Conservation (phyloP, 2,113 vertebrate genomes). For the Anser cygnoides region DNA sequence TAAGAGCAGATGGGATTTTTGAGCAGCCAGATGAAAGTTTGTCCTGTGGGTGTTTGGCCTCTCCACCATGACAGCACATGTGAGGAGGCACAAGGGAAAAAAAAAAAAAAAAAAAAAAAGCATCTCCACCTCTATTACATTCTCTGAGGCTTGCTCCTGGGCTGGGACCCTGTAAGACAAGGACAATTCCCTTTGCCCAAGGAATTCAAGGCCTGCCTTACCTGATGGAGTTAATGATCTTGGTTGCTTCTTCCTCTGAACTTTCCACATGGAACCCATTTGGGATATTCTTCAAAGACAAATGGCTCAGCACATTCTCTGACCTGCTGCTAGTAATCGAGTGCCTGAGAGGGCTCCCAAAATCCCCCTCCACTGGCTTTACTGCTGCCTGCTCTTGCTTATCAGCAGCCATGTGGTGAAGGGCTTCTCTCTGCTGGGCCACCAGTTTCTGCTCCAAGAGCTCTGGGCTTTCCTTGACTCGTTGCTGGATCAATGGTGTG, state of each 20-base stretch:
- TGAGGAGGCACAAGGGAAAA: background rate
- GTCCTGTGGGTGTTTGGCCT: background rate
- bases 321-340: slow-evolving; percentile 94
- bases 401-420: slow-evolving; percentile 81
- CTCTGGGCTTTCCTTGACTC: slow-evolving; percentile 88
- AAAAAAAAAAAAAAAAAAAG: background rate
- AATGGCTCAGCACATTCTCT: slow-evolving; percentile 89
- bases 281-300: slow-evolving; percentile 83
- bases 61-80: background rate
- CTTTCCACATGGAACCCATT: slow-evolving; percentile 88
- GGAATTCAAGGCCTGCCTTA: slow-evolving; percentile 61
- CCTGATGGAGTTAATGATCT: slow-evolving; percentile 90
- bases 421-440: slow-evolving; percentile 58
- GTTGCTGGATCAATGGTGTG: slow-evolving; percentile 94
- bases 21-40: background rate
- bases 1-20: background rate
- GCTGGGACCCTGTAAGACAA: background rate
- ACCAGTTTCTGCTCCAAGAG: slow-evolving; percentile 77
- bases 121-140: background rate
- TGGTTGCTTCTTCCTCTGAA: slow-evolving; percentile 76
- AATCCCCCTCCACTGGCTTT: slow-evolving; percentile 60
- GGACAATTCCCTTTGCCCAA: background rate
- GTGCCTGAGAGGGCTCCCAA: slow-evolving; percentile 88
- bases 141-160: background rate
- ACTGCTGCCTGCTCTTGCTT: slow-evolving; percentile 76